Evolutionary conservation across 1,140 invertebrate genomes (phyloP).

Genomic region (Aphelenchoides besseyi): DNA sequence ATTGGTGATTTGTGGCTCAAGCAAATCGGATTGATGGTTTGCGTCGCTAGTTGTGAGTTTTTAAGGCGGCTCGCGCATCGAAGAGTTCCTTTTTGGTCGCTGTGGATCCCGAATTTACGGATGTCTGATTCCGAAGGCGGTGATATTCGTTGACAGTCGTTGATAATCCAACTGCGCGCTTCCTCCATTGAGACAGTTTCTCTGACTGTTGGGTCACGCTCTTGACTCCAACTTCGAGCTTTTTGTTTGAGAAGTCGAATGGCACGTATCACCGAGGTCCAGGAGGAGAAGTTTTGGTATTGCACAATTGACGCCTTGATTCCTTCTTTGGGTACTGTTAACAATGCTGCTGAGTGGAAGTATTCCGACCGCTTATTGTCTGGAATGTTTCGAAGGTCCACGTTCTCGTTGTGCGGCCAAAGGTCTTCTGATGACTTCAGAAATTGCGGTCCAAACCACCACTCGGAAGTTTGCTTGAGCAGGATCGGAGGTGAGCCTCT

Average conservation of each 20-base stretch:
- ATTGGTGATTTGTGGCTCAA: neutral
- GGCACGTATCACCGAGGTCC: neutral
- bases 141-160: neutral
- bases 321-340: neutral
- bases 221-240: slow-evolving; percentile 2
- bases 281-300: slow-evolving; percentile 6
- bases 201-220: neutral
- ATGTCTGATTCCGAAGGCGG: slow-evolving; percentile 9
- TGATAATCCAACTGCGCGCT: neutral
- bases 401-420: neutral
- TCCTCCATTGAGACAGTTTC: neutral
- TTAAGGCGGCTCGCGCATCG: slow-evolving; percentile 13
- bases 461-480: slow-evolving; percentile 1
- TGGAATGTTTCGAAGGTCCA: neutral
- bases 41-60: neutral
- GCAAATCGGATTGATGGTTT: slow-evolving; percentile 18
- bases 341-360: neutral
- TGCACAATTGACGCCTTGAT: too few relatives aligned
- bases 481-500: slow-evolving; percentile 18
- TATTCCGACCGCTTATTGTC: neutral
- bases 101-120: slow-evolving; percentile 18
- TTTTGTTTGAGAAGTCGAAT: neutral
- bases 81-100: slow-evolving; percentile 16
- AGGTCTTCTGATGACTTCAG: neutral
- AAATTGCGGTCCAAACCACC: slow-evolving; percentile 30